Base-by-base conservation (phyloP, 2,888 invertebrate genomes). In the Graphium colonna region DNA sequence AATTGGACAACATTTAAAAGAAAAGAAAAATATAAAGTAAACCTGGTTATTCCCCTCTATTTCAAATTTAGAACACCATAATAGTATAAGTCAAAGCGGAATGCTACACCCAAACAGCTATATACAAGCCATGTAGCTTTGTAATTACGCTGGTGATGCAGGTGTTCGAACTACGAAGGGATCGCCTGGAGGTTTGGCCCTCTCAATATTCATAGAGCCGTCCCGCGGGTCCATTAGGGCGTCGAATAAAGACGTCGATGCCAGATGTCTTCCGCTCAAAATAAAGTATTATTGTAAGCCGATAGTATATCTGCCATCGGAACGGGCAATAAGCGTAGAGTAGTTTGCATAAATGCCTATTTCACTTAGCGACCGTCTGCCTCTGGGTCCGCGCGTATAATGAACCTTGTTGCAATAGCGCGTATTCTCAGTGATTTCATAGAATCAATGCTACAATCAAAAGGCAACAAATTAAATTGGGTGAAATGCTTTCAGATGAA, bases 271-370 rank as follows among this genome's bases (percentile, higher is more conserved):
- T 21, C 45, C 41, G 49, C 8, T 12, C 12, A n/a, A 9, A 17
- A 52, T 52, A 43, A 48, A 48, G 26, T 36, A 48, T 21, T 12
- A 33, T 49, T 53, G 44, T 53, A 38, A 21, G 18, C 33, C 40
- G 12, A 50, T 50, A 45, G 40, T 40, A 47, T 45, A 54, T 53
- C 13, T 48, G 42, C 33, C 50, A 45, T 44, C 39, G 49, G 45
- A 50, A 39, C n/a, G 33, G 42, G 21, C 54, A 63, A 71, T 60
- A 60, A 58, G 50, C 42, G 56, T 51, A 55, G 45, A 56, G 63
- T 63, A 62, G 64, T 71, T 71, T 66, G 62, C 67, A 68, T 72
- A 69, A 73, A 69, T 54, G 73, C 61, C 66, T 59, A 62, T 67
- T 67, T 64, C 65, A 67, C 68, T 72, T 61, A 68, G 64, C 62